These are phyloP conservation scores for Lasioglossum albipes DNA, from an alignment of 1,140 invertebrate genomes.

Conservation along the genomic window DNA sequence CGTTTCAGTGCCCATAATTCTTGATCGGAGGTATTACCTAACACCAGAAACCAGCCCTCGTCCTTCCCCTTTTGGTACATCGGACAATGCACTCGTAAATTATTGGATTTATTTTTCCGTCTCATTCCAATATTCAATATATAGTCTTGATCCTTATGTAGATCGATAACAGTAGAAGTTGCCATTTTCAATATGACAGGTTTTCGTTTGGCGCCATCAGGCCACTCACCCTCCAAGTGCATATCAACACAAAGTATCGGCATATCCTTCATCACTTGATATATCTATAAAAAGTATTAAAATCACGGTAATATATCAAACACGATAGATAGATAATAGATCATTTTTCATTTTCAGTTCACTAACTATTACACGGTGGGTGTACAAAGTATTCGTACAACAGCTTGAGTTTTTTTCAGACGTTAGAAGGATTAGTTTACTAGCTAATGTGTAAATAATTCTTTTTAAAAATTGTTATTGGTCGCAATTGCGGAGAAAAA, in stretches of 20 bases:
- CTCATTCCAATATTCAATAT: slow-evolving; percentile 83
- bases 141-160: slow-evolving; percentile 87
- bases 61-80: slow-evolving; percentile 95
- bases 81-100: slow-evolving; percentile 87
- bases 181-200: slow-evolving; percentile 72
- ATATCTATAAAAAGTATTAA: slow-evolving; percentile 68
- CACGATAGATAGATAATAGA: too few relatives aligned
- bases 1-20: slow-evolving; percentile 95
- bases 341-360: neutral
- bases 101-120: slow-evolving; percentile 76
- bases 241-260: slow-evolving; percentile 83
- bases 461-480: too few relatives aligned
- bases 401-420: too few relatives aligned
- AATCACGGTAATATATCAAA: neutral
- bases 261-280: slow-evolving; percentile 83
- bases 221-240: slow-evolving; percentile 80
- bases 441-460: too few relatives aligned
- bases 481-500: too few relatives aligned
- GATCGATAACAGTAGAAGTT: slow-evolving; percentile 80
- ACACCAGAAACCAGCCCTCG: slow-evolving; percentile 95
- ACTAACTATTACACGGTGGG: too few relatives aligned
- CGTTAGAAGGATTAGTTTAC: too few relatives aligned
- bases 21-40: slow-evolving; percentile 86
- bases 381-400: too few relatives aligned
- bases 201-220: slow-evolving; percentile 79